phyloP scores from a whole-genome alignment of 2,113 vertebrate genomes.

The Halcyon malimbica region DNA sequence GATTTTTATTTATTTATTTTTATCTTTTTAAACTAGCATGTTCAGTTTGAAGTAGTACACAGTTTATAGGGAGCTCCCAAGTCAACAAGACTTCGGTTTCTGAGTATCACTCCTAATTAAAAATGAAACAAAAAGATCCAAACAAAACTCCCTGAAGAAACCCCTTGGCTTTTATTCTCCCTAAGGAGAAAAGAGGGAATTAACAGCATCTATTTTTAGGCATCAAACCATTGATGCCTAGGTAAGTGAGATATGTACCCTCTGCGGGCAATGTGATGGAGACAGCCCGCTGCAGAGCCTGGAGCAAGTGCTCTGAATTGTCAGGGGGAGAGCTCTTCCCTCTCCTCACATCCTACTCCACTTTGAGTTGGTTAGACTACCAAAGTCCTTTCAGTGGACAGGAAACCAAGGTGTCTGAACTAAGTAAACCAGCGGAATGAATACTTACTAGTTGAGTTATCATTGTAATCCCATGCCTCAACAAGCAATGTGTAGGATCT shows the following conservation, averaged over 20 bases:
- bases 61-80: neutral
- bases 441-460: conserved; percentile 92
- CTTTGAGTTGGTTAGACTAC: neutral
- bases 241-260: neutral
- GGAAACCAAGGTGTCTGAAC: neutral
- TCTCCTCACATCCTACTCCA: neutral
- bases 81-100: neutral
- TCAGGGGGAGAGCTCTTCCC: neutral
- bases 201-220: conserved; percentile 35
- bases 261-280: neutral
- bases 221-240: neutral
- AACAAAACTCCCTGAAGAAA: neutral
- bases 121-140: neutral
- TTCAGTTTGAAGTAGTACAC: neutral
- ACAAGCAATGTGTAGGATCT: conserved; percentile 96
- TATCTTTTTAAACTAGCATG: neutral
- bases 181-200: neutral
- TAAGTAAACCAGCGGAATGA: neutral
- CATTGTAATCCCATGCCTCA: conserved; percentile 94
- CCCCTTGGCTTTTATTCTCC: neutral
- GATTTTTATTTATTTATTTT: neutral
- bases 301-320: neutral
- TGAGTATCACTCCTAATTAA: neutral
- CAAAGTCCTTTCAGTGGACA: neutral
- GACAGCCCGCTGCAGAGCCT: neutral